Evolutionary conservation across 2,888 invertebrate genomes (phyloP).

Genomic region (Xanthia togata): DNA sequence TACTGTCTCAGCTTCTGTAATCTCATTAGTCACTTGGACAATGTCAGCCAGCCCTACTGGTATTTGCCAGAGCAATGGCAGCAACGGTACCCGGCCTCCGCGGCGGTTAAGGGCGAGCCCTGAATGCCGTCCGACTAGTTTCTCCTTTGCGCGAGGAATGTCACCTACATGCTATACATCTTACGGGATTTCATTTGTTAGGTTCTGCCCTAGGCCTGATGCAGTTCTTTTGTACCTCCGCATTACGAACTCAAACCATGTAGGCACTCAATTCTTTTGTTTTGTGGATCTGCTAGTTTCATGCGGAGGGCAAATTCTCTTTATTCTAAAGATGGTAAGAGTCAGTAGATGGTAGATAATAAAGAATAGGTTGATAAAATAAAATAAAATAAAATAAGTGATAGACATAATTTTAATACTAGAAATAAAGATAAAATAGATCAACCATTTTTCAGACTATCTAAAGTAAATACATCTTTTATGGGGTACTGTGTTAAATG

Average conservation of each 20-base stretch:
- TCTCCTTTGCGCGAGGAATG: constrained; percentile 84
- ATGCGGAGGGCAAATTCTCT: background rate
- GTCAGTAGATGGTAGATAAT: background rate
- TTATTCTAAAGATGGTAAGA: background rate
- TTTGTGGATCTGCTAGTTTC: background rate
- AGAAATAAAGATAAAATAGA: no score
- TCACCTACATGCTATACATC: constrained; percentile 81
- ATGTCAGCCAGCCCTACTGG: constrained; percentile 69
- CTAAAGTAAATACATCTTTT: no score
- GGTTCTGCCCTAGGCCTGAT: constrained; percentile 33
- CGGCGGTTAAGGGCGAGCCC: constrained; percentile 83
- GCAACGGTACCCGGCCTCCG: constrained; percentile 80
- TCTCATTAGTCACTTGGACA: constrained; percentile 24
- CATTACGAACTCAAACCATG: background rate
- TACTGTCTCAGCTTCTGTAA: constrained; percentile 27
- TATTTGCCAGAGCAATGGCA: constrained; percentile 71
- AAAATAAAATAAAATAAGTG: no score
- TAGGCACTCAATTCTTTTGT: background rate
- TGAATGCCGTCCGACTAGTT: constrained; percentile 87
- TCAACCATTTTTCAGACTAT: no score
- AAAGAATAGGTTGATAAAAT: background rate
- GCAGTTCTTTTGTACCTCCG: constrained; percentile 19
- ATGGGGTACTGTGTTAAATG: no score
- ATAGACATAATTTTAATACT: no score
- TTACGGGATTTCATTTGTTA: constrained; percentile 68